phyloP scores from a whole-genome alignment of 1,140 invertebrate species.

The Ladona fulva region DNA sequence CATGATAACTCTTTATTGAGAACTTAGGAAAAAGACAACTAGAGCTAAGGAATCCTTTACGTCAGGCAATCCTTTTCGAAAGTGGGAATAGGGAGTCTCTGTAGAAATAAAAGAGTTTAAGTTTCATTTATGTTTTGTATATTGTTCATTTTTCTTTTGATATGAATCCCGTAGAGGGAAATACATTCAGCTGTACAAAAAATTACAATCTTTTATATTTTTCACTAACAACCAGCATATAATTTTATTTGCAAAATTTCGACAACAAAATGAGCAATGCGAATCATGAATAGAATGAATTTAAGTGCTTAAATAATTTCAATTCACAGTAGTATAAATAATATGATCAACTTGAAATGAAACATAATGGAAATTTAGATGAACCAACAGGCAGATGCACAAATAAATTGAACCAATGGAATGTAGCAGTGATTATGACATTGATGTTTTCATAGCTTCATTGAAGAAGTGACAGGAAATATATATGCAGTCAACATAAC shows the following conservation, averaged over 20 bases:
- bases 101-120: not conserved
- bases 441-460: not conserved
- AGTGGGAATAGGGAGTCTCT: no score
- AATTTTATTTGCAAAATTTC: not conserved
- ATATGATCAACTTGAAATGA: not conserved
- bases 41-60: no score
- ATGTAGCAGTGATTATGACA: not conserved
- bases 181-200: conserved; percentile 7
- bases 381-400: not conserved
- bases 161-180: not conserved
- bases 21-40: no score
- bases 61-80: no score
- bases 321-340: not conserved
- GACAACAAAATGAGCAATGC: not conserved
- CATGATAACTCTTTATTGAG: no score
- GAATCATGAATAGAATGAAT: not conserved
- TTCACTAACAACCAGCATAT: not conserved
- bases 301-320: not conserved
- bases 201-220: not conserved
- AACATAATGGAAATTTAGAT: not conserved
- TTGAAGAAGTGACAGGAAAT: not conserved
- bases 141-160: not conserved
- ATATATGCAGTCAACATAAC: not conserved
- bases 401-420: not conserved
- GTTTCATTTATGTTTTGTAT: not conserved